A percentile compares a stretch with the other conserved stretches of the same genome.
Evolutionary conservation across 2,888 invertebrate genomes (phyloP).

Genomic region (Neoscelio sp.): DNA sequence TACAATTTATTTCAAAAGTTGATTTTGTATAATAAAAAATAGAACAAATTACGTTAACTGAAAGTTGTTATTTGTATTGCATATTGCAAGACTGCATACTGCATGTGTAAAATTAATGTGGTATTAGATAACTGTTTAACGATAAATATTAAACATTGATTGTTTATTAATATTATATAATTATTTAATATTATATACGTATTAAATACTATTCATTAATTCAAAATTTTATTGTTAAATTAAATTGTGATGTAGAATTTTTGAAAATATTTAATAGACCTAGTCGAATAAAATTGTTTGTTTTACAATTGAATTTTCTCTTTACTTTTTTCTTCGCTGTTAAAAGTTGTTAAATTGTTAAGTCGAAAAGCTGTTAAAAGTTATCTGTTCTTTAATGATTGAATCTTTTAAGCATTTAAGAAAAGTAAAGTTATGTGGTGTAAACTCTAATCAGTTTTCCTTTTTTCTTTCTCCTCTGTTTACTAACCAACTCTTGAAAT

Average conservation of each 20-base stretch:
- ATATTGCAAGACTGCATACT: too few relatives aligned
- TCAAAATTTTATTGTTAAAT: slow-evolving; percentile 11
- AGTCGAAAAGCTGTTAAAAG: slow-evolving; percentile 9
- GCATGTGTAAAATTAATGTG: too few relatives aligned
- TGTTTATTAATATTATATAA: slow-evolving; percentile 2
- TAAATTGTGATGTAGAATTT: slow-evolving; percentile 12
- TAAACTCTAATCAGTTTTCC: not conserved
- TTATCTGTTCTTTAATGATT: slow-evolving; percentile 12
- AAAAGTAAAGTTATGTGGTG: slow-evolving; percentile 1
- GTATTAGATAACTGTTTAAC: too few relatives aligned
- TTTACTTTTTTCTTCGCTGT: not conserved
- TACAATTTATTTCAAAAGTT: slow-evolving; percentile 2
- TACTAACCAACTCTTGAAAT: not conserved
- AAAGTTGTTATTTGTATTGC: slow-evolving; percentile 5
- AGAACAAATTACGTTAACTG: too few relatives aligned
- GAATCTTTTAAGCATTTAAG: slow-evolving; percentile 1
- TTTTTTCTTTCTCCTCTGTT: not conserved
- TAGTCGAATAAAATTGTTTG: slow-evolving; percentile 7
- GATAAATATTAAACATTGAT: too few relatives aligned
- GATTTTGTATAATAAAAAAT: slow-evolving; percentile 10
- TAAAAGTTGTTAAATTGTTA: too few relatives aligned
- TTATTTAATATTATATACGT: not conserved
- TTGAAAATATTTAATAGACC: slow-evolving; percentile 19
- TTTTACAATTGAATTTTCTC: slow-evolving; percentile 1
- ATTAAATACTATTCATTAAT: slow-evolving; percentile 3